Evolutionary conservation across 2,797 vertebrate species (phyloP), one percentile per base, ranked within the genome.

Genomic region (Tympanoctomys barrerae): DNA sequence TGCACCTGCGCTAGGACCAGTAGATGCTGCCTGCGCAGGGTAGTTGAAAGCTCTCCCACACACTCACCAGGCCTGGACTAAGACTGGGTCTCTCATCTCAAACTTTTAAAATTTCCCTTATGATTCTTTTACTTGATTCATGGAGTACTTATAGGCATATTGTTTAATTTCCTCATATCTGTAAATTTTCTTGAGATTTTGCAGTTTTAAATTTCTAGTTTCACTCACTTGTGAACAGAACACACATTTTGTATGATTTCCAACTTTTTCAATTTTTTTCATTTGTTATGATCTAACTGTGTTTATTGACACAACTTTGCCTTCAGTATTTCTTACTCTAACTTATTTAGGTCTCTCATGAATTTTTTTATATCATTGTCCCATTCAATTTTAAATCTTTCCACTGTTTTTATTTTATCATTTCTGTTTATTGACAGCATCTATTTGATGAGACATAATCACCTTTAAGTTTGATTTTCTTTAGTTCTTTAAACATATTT

Each of bases 381-480:
- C 6, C 59, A 89, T 68, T 89, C 52, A 89, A 36, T 61, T 86
- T 8, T 4, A 81, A 64, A 66, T 14, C 83, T 77, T 70, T 18
- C 16, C 12, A 57, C 75, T 61, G 28, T 61, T 91, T 81, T 7
- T 62, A 10, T 70, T n/a, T 90, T 73, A 71, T 57, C 36, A 75
- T 87, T 57, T 94, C 21, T 87, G 5, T 59, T 82, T 62, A 71
- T 49, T 89, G 22, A 80, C 33, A 85, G n/a, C 33, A 36, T 57
- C 28, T 78, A 57, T 77, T 62, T 83, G 24, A 39, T 46, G 13
- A 83, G n/a, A 83, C 6, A 11, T 82, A 39, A 18, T 80, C 26
- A 83, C 84, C 57, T 64, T 94, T 89, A 86, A 68, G 16, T 66
- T 70, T 91, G 6, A 14, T 71, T 94, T 92, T 42, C 52, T 77